Base-by-base conservation (phyloP, 2,797 vertebrate species). In the Sebastes cheni region DNA sequence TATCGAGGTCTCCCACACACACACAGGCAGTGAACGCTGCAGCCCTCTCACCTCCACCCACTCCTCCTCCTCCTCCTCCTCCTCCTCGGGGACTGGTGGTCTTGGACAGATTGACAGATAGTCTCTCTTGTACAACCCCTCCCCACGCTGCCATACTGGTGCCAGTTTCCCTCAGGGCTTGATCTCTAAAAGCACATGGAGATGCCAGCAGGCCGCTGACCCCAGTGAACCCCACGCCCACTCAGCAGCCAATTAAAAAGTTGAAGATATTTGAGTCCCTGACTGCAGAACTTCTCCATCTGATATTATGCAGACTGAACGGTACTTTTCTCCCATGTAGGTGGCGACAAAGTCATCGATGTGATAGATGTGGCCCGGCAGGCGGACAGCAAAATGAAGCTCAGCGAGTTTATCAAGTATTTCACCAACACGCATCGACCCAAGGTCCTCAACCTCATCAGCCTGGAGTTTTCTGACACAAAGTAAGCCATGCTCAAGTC, bases 401-500 rank as follows among this genome's bases (percentile, higher is more conserved):
- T 99, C 76, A 96, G 96, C 81, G 97, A 98, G 91, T 99, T 99
- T 27, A 94, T 99, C 89, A 97, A 98, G 91, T 99, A 99, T 95
- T 99, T 97, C 95, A 98, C 92, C 90, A 97, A 95, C 68, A 92
- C 96, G 71, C 94, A 97, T 65, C 96, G 97, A 91, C 97, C 98
- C 60, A 99, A 99, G 93, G 98, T 99, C 89, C 96, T 99, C 94
- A 99, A 99, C 91, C 97, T 99, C 93, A 99, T 99, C 96, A 99
- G 99, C 94, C 96, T 99, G 90, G 99, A 99, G 94, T 99, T 99
- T 93, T 99, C 99, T 0, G 98, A 99, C 94, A 98, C 97, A 12
- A 99, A 97, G 99, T 99, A 93, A 97, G 98, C 93, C 6, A 50
- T 11, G 2, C 36, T 36, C 3, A 8, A 2, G 58, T 56, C 55